Percentiles rank a stretch among this genome's conserved stretches.
These are phyloP conservation scores for Xenotilapia longispinis DNA, from an alignment of 2,113 vertebrate species.

Conservation along the genomic window DNA sequence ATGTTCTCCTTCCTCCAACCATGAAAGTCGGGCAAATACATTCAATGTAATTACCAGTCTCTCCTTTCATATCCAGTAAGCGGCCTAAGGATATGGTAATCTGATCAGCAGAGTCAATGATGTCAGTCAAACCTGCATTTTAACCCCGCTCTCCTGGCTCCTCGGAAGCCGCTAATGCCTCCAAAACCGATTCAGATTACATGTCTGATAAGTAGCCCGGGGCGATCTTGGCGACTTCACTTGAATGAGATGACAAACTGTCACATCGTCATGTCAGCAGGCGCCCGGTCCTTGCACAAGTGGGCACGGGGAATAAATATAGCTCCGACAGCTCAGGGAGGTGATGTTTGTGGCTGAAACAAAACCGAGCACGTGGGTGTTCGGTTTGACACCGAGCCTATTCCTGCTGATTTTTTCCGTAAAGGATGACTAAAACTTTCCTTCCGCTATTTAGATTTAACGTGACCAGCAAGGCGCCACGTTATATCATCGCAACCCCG, in stretches of 20 bases:
- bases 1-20: not conserved
- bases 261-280: not conserved
- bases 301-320: not conserved
- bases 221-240: not conserved
- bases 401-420: not conserved
- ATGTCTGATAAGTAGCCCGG: not conserved
- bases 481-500: not conserved
- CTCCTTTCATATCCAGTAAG: not conserved
- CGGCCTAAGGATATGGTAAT: not conserved
- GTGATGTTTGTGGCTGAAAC: not conserved
- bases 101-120: not conserved
- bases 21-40: not conserved
- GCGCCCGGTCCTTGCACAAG: not conserved
- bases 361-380: not conserved
- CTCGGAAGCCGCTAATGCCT: not conserved
- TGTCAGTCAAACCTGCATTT: not conserved
- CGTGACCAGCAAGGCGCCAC: not conserved
- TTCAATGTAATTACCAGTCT: not conserved
- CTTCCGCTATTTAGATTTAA: not conserved
- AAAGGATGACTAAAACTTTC: not conserved
- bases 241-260: not conserved
- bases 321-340: not conserved
- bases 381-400: not conserved
- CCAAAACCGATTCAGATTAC: not conserved
- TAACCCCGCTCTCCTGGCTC: not conserved